Conservation (phyloP, 2,797 vertebrate species). For the Poecilia picta region DNA sequence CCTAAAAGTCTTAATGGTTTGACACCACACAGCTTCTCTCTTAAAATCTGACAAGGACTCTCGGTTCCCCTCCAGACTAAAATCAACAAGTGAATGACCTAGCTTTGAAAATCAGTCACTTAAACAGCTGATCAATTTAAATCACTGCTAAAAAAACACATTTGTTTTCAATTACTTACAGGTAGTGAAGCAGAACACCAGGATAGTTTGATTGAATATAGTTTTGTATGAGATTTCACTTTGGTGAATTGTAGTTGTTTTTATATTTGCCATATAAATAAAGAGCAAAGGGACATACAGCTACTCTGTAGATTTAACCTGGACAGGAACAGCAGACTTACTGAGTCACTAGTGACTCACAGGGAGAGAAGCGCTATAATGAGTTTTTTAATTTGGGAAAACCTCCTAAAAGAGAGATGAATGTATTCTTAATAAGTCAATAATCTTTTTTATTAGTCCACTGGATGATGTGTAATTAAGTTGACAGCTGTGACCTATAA, state of each 20-base stretch:
- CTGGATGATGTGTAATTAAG: constrained; percentile 5
- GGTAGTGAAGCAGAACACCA: not conserved
- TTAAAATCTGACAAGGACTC: not conserved
- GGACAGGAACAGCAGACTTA: not conserved
- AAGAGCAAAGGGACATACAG: not conserved
- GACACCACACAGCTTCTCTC: not conserved
- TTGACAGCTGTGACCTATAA: not conserved
- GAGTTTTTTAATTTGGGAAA: not conserved
- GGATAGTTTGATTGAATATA: not conserved
- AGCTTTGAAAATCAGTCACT: not conserved
- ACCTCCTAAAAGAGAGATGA: not conserved
- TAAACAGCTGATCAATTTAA: not conserved
- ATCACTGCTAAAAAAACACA: not conserved
- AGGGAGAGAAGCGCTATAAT: not conserved
- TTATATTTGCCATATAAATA: not conserved
- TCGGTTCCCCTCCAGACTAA: not conserved
- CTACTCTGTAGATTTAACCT: not conserved
- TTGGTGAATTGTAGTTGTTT: not conserved
- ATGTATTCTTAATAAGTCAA: not conserved
- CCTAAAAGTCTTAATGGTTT: no score
- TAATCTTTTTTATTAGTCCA: constrained; percentile 4
- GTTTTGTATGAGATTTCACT: not conserved
- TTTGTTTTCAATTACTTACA: not conserved
- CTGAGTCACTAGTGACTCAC: not conserved
- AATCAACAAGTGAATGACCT: not conserved